Conservation (phyloP, 2,888 invertebrate species). For the Parthenolecanium corni region DNA sequence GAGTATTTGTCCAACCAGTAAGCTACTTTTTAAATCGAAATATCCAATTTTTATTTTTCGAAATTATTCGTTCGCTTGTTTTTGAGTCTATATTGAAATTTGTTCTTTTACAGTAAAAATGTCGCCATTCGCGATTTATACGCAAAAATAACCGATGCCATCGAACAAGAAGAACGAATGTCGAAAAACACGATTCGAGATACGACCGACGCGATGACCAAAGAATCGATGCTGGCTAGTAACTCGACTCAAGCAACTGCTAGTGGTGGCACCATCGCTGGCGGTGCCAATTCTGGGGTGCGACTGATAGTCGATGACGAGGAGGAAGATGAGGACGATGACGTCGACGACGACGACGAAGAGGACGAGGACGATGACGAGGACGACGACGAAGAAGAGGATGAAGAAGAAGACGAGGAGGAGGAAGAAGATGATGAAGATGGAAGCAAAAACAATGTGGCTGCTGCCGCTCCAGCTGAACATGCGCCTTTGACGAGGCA, state of each 20-base stretch:
- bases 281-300: not conserved
- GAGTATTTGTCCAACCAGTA: too few relatives aligned
- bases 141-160: constrained; percentile 14
- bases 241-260: not conserved
- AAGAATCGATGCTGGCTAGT: not conserved
- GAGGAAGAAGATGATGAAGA: constrained; percentile 15
- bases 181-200: not conserved
- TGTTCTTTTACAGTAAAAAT: not conserved
- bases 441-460: not conserved
- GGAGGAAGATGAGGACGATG: constrained; percentile 13
- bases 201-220: not conserved
- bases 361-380: constrained; percentile 32
- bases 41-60: too few relatives aligned
- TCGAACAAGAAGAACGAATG: constrained; percentile 16
- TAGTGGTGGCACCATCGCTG: not conserved
- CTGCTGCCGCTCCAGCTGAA: too few relatives aligned
- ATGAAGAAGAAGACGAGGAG: constrained; percentile 16
- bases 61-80: too few relatives aligned
- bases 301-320: not conserved
- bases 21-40: too few relatives aligned
- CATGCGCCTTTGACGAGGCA: too few relatives aligned
- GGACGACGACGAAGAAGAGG: constrained; percentile 18
- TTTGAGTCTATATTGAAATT: too few relatives aligned
- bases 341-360: constrained; percentile 29
- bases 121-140: constrained; percentile 14